phyloP scores from a whole-genome alignment of 2,113 vertebrate species.

The Neomonachus schauinslandi region DNA sequence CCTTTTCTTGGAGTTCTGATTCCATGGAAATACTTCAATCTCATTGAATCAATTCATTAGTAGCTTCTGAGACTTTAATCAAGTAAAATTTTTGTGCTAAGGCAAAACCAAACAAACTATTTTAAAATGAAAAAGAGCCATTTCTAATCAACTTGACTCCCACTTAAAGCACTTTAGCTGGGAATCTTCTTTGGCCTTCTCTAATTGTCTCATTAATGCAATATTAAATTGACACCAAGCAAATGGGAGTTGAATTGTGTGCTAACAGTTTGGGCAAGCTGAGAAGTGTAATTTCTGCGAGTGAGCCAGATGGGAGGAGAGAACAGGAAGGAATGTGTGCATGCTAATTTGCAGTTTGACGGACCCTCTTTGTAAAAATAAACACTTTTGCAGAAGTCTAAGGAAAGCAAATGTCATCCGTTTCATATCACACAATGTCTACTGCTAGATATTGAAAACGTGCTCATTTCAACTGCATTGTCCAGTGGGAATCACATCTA shows the following conservation, averaged over 20 bases:
- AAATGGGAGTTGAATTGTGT: conserved; percentile 59
- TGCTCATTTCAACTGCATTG: conserved; percentile 49
- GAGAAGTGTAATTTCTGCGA: conserved; percentile 64
- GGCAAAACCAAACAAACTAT: conserved; percentile 66
- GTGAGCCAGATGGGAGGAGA: conserved; percentile 63
- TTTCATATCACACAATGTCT: conserved; percentile 63
- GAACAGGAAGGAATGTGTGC: conserved; percentile 56
- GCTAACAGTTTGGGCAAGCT: conserved; percentile 65
- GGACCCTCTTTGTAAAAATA: conserved; percentile 78
- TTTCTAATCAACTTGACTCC: conserved; percentile 66
- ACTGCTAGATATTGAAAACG: conserved; percentile 48
- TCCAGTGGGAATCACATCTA: background rate
- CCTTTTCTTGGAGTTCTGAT: background rate
- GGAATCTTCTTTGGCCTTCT: conserved; percentile 60
- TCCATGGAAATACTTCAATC: conserved; percentile 52
- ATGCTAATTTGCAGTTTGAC: conserved; percentile 78
- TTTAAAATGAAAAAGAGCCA: conserved; percentile 47
- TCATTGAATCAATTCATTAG: conserved; percentile 41
- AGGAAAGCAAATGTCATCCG: conserved; percentile 76
- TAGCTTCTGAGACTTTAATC: conserved; percentile 60
- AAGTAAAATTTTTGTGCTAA: conserved; percentile 57
- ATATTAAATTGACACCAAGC: conserved; percentile 63
- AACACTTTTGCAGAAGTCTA: conserved; percentile 73
- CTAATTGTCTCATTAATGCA: conserved; percentile 67
- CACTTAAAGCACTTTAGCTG: conserved; percentile 27